These are phyloP conservation scores for Knipowitschia caucasica DNA, from an alignment of 2,797 vertebrate species.

Conservation along the genomic window DNA sequence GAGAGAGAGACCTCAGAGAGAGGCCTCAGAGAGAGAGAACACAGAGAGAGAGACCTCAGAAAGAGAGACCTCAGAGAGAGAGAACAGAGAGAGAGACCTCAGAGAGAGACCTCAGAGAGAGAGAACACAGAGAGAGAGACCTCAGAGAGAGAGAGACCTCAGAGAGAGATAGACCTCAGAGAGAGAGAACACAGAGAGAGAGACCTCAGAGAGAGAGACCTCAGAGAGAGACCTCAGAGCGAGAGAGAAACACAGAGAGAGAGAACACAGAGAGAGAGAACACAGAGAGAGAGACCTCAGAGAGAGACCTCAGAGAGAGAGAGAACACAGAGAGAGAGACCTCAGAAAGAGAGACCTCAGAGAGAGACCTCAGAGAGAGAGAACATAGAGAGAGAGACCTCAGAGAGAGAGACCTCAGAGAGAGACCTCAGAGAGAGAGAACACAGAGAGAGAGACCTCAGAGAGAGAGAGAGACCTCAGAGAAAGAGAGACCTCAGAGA, in stretches of 20 bases:
- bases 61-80: too few relatives aligned
- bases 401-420: not conserved
- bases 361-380: too few relatives aligned
- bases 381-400: too few relatives aligned
- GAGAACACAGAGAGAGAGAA: not conserved
- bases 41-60: conserved; percentile 5
- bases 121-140: conserved; percentile 1
- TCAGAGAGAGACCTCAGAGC: not conserved
- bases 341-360: conserved; percentile 4
- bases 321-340: not conserved
- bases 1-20: not conserved
- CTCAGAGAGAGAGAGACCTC: too few relatives aligned
- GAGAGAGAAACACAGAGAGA: not conserved
- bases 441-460: too few relatives aligned
- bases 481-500: not conserved
- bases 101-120: not conserved
- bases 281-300: too few relatives aligned
- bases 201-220: conserved; percentile 2
- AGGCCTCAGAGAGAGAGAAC: not conserved
- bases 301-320: conserved; percentile 13
- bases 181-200: not conserved
- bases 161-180: not conserved
- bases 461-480: too few relatives aligned
- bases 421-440: not conserved
- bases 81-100: not conserved